Base-by-base conservation (phyloP, 2,888 invertebrate genomes). In the Enoplolaimus lenunculus region DNA sequence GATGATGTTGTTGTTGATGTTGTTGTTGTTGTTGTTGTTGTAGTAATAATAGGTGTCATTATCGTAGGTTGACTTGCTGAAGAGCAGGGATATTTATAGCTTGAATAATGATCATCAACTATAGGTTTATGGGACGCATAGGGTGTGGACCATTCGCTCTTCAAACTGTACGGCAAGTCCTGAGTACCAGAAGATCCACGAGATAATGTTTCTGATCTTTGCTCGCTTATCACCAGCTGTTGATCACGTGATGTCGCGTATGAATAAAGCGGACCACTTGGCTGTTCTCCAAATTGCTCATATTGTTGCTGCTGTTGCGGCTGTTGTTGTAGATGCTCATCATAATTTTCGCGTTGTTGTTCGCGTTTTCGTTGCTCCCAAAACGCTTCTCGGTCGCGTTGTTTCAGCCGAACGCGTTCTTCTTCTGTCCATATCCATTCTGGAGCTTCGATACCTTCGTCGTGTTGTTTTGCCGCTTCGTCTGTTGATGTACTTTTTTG, bases 301-400 rank as follows among this genome's bases (percentile, higher is more conserved):
- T 45, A 21, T 45, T 45, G 45, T 45, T 45, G 45, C 21, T 45
- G 45, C 21, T 45, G 45, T 45, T 45, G 45, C 21, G 21, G 45
- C 45, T 45, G 45, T 13, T 45, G 45, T 45, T 45, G 45, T 45
- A 7, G 45, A 45, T 16, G 64, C 28, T 45, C 57, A 28, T 45
- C 70, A 70, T 0, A 62, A 68, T 33, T 70, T 68, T 65, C 70
- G 71, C 3, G 64, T 62, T 29, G 33, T n/a, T 31, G 33, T n/a
- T 67, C 3, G 26, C 7, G n/a, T 21, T 26, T 3, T 67, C 33
- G n/a, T n/a, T 67, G 67, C 7, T 7, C 31, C 29, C 30, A n/a
- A 26, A 31, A 31, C 3, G 28, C n/a, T 31, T 26, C 3, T 31
- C 33, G 67, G 3, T 67, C 13, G 13, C n/a, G 7, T 29, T 62